Evolutionary conservation across 2,797 vertebrate genomes (phyloP), one percentile per base, ranked within the genome.

Genomic region (Remorina albescens): DNA sequence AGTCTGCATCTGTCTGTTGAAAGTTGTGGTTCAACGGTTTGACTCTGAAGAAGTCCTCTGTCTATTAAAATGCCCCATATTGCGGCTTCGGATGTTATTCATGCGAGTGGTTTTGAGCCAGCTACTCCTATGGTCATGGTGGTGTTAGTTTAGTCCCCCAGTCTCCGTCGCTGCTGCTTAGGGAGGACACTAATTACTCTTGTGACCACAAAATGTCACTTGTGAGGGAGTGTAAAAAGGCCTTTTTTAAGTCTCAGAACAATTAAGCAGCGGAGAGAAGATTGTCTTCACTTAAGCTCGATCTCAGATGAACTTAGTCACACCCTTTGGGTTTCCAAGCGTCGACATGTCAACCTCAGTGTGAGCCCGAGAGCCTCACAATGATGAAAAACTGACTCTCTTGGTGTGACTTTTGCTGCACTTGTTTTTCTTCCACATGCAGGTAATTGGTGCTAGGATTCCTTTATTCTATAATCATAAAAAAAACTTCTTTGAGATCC

Each of bases 51-150:
- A 50, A 11, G n/a, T 56, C 15, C 2, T 37, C 23, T 4, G 8
- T 66, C 34, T 61, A 47, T 12, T 21, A 55, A 56, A 37, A 12
- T 61, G 30, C 66, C 77, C 50, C 44, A 80, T 16, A 21, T 37
- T 6, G 5, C 58, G 47, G 46, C 9, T 58, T 36, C 23, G 36
- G 6, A 74, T 41, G 50, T 44, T 36, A 36, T 28, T 41, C 23
- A 34, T 34, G 2, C 13, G 15, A 19, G 2, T 7, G 25, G 16
- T 10, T 34, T 1, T 58, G 54, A 23, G 5, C 23, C 10, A 12
- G 6, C 41, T 18, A 21, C 28, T 6, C 7, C 4, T 53, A 19
- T 47, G 18, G 12, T n/a, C n/a, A n/a, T n/a, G n/a, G n/a, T n/a
- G n/a, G n/a, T n/a, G n/a, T 21, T n/a, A 28, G 16, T 58, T 39